Evolutionary conservation across 1,140 invertebrate genomes (phyloP), one percentile per base, ranked within the genome.

Genomic region (Scaptodrosophila lebanonensis): DNA sequence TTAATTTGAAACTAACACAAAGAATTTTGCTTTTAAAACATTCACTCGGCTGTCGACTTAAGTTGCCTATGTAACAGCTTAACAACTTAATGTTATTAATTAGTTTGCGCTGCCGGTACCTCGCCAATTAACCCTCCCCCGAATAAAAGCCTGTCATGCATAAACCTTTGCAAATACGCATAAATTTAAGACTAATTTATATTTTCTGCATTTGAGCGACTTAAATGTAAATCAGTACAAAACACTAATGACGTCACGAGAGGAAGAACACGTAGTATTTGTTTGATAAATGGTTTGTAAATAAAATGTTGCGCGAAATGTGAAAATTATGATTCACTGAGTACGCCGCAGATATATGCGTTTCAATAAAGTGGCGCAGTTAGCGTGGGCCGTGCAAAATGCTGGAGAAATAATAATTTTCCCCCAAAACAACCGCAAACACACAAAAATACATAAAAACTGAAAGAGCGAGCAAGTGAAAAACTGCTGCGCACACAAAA

Each of bases 201-300:
- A 8, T 3, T 25, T 25, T 3, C 22, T 25, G 22, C 22, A 25
- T 25, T 25, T 25, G 8, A 8, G 3, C 8, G 22, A 25, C 22
- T 25, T 25, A 25, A 25, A 4, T 25, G 22, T 8, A 25, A 25
- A 25, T 25, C 22, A 25, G 3, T 25, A 8, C 22, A 3, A 25
- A 25, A 25, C 8, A 8, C 8, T 25, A 25, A 25, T 25, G 22
- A 25, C 22, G 22, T 25, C 22, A 25, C n/a, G 22, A 25, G 22
- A 25, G n/a, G n/a, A n/a, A n/a, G n/a, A n/a, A n/a, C n/a, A n/a
- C n/a, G n/a, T n/a, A n/a, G n/a, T n/a, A n/a, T n/a, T n/a, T n/a
- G n/a, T n/a, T 65, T 66, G 58, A 77, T 77, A 52, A 62, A 77
- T 72, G 67, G 57, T 71, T 70, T 73, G 56, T 73, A 82, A 82